Evolutionary conservation across 2,888 invertebrate genomes (phyloP), one percentile per base, ranked within the genome.

Genomic region (Galerucella nymphaeae): DNA sequence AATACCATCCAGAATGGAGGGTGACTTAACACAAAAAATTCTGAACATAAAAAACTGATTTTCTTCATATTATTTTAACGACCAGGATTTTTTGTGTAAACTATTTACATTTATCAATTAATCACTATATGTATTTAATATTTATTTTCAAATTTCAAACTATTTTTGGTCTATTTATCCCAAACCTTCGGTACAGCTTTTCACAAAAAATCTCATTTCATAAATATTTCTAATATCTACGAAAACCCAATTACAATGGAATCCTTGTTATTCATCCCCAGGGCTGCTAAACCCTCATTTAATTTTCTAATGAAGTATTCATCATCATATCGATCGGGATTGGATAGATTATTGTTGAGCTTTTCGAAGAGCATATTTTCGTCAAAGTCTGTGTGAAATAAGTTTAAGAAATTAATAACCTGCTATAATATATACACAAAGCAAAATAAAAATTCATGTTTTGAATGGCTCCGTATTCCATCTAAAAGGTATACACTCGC

Each of bases 281-380:
- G 45, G 45, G 14, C 45, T 13, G 42, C 5, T 0, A 18, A 5
- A 16, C n/a, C n/a, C 58, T 1, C 10, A 10, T 59, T 59, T 6
- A 42, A 42, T 42, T 42, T 62, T 42, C 16, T 48, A 59, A 61
- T 18, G 74, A 61, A 50, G 66, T 70, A 23, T 70, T 76, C 45
- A 76, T 23, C 73, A 73, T 75, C 72, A 80, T 74, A 66, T 80
- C 77, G 38, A 81, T 66, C 11, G 81, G 81, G 66, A 81, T 75
- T 13, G 81, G 81, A 75, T 68, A 81, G 66, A 81, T 76, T 64
- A 81, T 81, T n/a, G 81, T 81, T 10, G 81, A 81, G 62, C 76
- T 80, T 71, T 77, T 81, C 30, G 79, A 77, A 45, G 76, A 73
- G 74, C 80, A 81, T 70, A 81, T 78, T 79, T 81, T 81, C 73